Conservation (phyloP, 2,888 invertebrate species). For the Sisyra terminalis region DNA sequence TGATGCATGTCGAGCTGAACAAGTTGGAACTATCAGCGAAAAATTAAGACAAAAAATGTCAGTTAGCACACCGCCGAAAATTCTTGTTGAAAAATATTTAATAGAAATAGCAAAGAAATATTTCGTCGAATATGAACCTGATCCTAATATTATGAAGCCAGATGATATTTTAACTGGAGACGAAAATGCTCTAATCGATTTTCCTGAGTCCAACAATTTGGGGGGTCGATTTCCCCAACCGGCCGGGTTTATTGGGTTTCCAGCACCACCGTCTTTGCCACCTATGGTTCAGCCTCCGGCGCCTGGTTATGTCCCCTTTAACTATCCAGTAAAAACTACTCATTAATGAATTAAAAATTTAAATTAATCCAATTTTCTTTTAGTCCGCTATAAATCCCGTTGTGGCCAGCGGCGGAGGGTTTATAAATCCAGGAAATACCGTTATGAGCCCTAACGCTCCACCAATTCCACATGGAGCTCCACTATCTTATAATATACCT, state of each 20-base stretch:
- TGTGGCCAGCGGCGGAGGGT: slow-evolving; percentile 2
- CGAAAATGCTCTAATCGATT: slow-evolving; percentile 43
- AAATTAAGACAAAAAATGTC: slow-evolving; percentile 88
- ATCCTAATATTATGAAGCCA: slow-evolving; percentile 69
- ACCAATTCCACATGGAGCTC: slow-evolving; percentile 23
- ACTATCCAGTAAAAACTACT: slow-evolving; percentile 37
- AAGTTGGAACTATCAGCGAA: slow-evolving; percentile 66
- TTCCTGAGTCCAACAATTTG: slow-evolving; percentile 49
- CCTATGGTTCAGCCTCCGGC: slow-evolving; percentile 27
- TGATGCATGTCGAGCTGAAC: slow-evolving; percentile 71
- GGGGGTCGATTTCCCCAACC: slow-evolving; percentile 46
- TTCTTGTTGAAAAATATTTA: slow-evolving; percentile 85
- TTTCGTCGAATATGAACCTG: slow-evolving; percentile 88
- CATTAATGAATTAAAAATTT: slow-evolving; percentile 1
- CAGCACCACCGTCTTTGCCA: slow-evolving; percentile 50
- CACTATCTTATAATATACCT: slow-evolving; percentile 53
- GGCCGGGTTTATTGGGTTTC: slow-evolving; percentile 69
- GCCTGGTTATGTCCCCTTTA: slow-evolving; percentile 40
- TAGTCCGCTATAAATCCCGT: background rate
- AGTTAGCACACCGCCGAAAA: slow-evolving; percentile 87
- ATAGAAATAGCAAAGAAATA: slow-evolving; percentile 95
- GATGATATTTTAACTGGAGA: slow-evolving; percentile 33
- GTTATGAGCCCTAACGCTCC: slow-evolving; percentile 15
- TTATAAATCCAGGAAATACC: slow-evolving; percentile 7
- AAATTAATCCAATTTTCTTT: background rate